Conservation (phyloP, 2,888 invertebrate species). For the Anthophora plumipes region DNA sequence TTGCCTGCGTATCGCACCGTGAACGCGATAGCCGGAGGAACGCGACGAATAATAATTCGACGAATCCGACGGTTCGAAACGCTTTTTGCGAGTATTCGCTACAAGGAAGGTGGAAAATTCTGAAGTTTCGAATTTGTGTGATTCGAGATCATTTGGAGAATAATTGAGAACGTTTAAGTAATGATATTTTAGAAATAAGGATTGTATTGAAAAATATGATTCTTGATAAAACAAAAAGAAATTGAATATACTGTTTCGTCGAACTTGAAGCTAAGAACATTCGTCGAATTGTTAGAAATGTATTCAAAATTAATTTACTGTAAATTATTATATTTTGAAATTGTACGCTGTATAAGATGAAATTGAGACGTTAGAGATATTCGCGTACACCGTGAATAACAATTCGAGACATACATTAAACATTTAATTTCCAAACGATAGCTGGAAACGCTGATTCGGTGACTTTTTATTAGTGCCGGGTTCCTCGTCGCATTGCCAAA, state of each 20-base stretch:
- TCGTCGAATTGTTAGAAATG: no score
- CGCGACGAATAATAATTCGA: constrained; percentile 34
- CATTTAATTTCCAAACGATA: constrained; percentile 53
- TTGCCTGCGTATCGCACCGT: constrained; percentile 8
- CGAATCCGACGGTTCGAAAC: not conserved
- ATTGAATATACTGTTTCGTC: no score
- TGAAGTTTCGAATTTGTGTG: not conserved
- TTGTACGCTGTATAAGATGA: not conserved
- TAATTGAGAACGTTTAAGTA: no score
- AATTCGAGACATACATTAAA: constrained; percentile 36
- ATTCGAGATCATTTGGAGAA: no score
- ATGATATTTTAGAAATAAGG: not conserved
- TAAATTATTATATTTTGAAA: not conserved
- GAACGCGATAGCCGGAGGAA: constrained; percentile 11
- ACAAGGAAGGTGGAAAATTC: not conserved
- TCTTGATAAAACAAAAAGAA: no score
- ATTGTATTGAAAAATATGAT: no score
- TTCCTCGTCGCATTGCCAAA: constrained; percentile 30
- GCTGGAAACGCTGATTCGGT: constrained; percentile 49
- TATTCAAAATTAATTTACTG: not conserved
- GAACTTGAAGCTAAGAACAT: no score
- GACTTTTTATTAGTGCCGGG: constrained; percentile 69
- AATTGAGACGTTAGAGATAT: constrained; percentile 12
- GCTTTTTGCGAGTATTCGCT: not conserved
- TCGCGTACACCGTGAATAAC: not conserved